Percentiles rank a stretch among this genome's conserved stretches.
These are phyloP conservation scores for Epinotia bilunana DNA, from an alignment of 2,888 invertebrate genomes.

Conservation along the genomic window DNA sequence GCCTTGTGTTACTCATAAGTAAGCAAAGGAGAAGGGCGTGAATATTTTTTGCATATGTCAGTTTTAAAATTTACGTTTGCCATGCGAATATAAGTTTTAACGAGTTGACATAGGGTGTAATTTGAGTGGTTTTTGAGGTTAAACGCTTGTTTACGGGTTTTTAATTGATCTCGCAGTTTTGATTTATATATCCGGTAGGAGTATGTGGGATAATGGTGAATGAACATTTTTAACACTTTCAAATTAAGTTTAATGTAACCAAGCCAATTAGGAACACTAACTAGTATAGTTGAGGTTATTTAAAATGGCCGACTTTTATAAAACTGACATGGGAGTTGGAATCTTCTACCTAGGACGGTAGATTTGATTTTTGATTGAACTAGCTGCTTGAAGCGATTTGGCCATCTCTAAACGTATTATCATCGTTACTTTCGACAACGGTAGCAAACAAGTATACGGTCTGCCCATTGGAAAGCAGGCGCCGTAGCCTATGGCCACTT, in stretches of 20 bases:
- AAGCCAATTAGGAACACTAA: too few relatives aligned
- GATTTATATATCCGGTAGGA: slow-evolving; percentile 29
- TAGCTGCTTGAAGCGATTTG: too few relatives aligned
- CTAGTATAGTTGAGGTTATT: too few relatives aligned
- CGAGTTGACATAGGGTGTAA: background rate
- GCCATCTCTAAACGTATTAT: too few relatives aligned
- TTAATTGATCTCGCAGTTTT: slow-evolving; percentile 24
- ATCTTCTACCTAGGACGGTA: too few relatives aligned
- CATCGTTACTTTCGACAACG: too few relatives aligned
- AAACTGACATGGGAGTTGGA: too few relatives aligned
- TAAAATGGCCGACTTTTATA: too few relatives aligned
- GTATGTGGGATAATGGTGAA: background rate
- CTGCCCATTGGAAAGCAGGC: too few relatives aligned
- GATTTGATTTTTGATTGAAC: too few relatives aligned
- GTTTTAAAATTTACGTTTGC: background rate
- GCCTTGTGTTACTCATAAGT: slow-evolving; percentile 70
- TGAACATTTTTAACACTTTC: background rate
- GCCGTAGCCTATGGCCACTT: too few relatives aligned
- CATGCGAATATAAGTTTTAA: slow-evolving; percentile 2
- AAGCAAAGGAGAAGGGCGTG: slow-evolving; percentile 54
- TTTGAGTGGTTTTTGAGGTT: background rate
- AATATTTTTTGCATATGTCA: slow-evolving; percentile 33
- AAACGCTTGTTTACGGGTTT: slow-evolving; percentile 15
- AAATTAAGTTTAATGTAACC: slow-evolving; percentile 14
- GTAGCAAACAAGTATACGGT: too few relatives aligned